Conservation (phyloP, 2,113 vertebrate genomes). For the Protobothrops flavoviridis region DNA sequence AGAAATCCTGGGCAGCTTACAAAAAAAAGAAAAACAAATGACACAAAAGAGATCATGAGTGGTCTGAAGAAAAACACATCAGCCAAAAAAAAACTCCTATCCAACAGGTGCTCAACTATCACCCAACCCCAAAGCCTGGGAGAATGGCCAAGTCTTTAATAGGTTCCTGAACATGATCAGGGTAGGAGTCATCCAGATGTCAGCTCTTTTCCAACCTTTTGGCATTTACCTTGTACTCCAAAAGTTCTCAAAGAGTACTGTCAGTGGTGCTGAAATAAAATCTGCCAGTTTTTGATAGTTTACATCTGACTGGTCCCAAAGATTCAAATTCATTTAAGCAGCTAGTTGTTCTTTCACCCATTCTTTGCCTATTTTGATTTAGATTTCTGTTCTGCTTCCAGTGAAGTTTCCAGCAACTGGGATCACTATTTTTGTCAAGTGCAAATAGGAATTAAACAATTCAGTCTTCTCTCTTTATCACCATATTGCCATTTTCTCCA, state of each 20-base stretch:
- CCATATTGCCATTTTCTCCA: background rate
- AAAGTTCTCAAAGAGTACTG: background rate
- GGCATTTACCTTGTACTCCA: background rate
- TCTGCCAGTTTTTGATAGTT: background rate
- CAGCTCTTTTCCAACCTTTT: background rate
- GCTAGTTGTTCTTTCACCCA: background rate
- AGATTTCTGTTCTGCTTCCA: background rate
- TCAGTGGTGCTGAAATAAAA: background rate
- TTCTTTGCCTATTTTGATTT: background rate
- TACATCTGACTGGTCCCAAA: background rate
- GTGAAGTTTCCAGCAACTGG: background rate
- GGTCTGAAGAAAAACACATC: background rate
- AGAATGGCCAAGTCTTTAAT: background rate
- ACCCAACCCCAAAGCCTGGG: background rate
- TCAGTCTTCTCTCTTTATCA: background rate
- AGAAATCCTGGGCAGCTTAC: background rate
- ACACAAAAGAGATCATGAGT: background rate
- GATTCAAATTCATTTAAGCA: background rate
- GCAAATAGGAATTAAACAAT: background rate
- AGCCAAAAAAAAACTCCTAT: background rate
- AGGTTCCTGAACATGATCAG: background rate
- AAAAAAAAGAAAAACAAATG: background rate
- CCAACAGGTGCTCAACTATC: background rate
- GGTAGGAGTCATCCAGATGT: background rate
- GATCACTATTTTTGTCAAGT: background rate